phyloP scores from a whole-genome alignment of 1,140 invertebrate species.

The Halotydeus destructor region DNA sequence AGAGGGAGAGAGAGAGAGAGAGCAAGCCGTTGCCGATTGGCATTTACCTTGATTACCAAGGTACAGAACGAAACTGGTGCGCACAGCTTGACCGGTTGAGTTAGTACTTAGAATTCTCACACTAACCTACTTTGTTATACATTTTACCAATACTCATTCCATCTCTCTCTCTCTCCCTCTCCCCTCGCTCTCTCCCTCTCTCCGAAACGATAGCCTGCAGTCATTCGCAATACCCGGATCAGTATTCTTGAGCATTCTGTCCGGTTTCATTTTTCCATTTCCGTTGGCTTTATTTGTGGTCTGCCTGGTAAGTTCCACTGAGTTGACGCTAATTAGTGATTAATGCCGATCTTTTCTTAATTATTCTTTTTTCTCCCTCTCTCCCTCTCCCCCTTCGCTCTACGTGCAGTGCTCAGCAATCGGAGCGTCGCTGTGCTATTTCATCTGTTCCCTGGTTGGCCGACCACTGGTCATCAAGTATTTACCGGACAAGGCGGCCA shows the following conservation, averaged over 20 bases:
- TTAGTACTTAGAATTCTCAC: too few relatives aligned
- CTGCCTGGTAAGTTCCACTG: conserved; percentile 44
- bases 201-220: conserved; percentile 51
- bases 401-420: conserved; percentile 58
- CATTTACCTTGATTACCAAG: too few relatives aligned
- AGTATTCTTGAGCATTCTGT: conserved; percentile 88
- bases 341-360: neutral
- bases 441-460: conserved; percentile 70
- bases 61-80: too few relatives aligned
- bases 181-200: conserved; percentile 13
- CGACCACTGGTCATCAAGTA: conserved; percentile 61
- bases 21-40: too few relatives aligned
- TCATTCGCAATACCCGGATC: conserved; percentile 98
- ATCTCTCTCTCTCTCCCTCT: too few relatives aligned
- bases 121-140: too few relatives aligned
- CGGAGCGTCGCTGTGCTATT: conserved; percentile 86
- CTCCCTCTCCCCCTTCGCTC: conserved; percentile 9
- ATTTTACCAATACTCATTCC: too few relatives aligned
- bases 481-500: conserved; percentile 60
- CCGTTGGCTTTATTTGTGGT: conserved; percentile 66
- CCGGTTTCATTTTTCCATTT: conserved; percentile 92
- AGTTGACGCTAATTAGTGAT: neutral
- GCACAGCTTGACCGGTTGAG: too few relatives aligned
- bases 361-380: conserved; percentile 6
- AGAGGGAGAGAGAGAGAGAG: too few relatives aligned